Evolutionary conservation across 92 coral and sea anemone genomes (phyloP), one percentile per base, ranked within the genome.

Genomic region (Hydrozoanthus gracilis): DNA sequence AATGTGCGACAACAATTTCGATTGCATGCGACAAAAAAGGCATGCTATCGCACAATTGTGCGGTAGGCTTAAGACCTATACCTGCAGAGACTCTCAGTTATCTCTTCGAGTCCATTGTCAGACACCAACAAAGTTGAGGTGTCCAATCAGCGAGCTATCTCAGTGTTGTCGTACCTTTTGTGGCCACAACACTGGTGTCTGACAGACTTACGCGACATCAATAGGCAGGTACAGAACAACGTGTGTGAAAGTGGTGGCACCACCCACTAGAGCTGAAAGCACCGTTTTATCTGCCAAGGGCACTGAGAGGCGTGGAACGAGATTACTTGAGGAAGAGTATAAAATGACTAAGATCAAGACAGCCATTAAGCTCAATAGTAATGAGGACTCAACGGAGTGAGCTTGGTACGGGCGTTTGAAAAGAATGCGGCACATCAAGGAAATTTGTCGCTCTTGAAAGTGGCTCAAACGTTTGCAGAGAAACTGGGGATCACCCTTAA

Each of bases 231-330:
- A 27, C 1, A 35, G 62, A 77, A 77, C 65, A 47, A 9, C 62
- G 82, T 77, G 82, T 77, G 39, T 77, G 65, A 77, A 35, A 77
- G 61, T 77, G 82, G 65, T 77, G 82, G 82, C 82, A 77, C 13
- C 78, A 73, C 48, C 78, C 78, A 73, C 78, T 73, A 73, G 78
- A 17, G 51, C 78, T 73, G 78, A 72, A 72, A 72, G 77, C 44
- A 4, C 5, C 2, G 61, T 0, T 54, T 50, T 72, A 76, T 27
- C 62, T 16, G 45, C 82, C 54, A 76, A 76, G 82, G 82, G 82
- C 82, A n/a, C 82, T 76, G 16, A 56, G 64, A 76, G 4, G 82
- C 82, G 82, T 76, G 82, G 82, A 76, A 76, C 45, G 82, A 46
- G 82, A 76, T 47, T 46, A 56, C 45, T 76, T 0, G 39, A 2